Conservation (phyloP, 1,140 invertebrate genomes). For the Acromyrmex heyeri region DNA sequence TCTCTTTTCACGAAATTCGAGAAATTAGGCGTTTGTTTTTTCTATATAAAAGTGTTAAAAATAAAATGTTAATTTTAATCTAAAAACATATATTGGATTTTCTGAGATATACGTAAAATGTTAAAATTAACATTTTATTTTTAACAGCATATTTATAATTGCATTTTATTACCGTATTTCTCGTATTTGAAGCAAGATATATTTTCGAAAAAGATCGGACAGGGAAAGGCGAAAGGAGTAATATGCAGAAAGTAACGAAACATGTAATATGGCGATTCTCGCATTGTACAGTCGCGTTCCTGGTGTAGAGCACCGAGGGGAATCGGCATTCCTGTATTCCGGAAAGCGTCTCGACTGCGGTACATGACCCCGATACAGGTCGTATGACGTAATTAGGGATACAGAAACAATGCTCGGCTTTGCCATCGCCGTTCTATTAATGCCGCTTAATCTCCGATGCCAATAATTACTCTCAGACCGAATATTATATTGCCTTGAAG, state of each 20-base stretch:
- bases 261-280: slow-evolving; percentile 13
- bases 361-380: slow-evolving; percentile 37
- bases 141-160: too few relatives aligned
- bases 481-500: slow-evolving; percentile 58
- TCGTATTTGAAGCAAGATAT: background rate
- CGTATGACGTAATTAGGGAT: slow-evolving; percentile 57
- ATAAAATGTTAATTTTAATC: too few relatives aligned
- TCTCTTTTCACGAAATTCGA: background rate
- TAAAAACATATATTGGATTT: too few relatives aligned
- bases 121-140: too few relatives aligned
- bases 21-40: background rate
- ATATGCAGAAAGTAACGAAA: background rate
- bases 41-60: background rate
- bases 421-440: slow-evolving; percentile 28
- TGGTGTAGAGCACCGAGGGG: background rate
- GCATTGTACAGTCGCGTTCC: background rate
- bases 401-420: slow-evolving; percentile 52
- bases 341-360: slow-evolving; percentile 35
- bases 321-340: slow-evolving; percentile 32
- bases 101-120: too few relatives aligned
- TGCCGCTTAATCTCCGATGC: slow-evolving; percentile 51
- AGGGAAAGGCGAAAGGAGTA: background rate
- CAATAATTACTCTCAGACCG: slow-evolving; percentile 53
- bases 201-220: background rate
- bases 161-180: background rate